These are phyloP conservation scores for Macrobrachium rosenbergii DNA, from an alignment of 1,140 invertebrate genomes.

Conservation along the genomic window DNA sequence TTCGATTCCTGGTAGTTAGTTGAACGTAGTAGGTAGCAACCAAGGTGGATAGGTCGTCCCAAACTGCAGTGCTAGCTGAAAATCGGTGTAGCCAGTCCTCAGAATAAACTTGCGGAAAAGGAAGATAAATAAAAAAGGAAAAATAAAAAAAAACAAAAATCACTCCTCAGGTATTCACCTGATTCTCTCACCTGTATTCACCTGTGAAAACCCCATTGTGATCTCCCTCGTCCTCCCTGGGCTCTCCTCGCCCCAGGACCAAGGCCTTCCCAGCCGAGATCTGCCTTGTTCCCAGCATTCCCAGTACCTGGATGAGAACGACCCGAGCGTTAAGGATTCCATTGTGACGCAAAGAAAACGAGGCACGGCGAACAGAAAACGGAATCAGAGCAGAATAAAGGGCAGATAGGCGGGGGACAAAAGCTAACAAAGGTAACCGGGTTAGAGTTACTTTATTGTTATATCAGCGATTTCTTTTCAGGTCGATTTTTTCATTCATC, in stretches of 20 bases:
- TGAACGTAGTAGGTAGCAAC: too few species aligned
- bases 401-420: neutral
- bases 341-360: slow-evolving; percentile 30
- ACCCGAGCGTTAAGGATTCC: slow-evolving; percentile 9
- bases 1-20: too few species aligned
- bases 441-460: too few species aligned
- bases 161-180: slow-evolving; percentile 2
- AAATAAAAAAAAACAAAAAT: too few species aligned
- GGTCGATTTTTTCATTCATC: too few species aligned
- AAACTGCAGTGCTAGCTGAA: too few species aligned
- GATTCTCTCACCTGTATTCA: slow-evolving; percentile 33
- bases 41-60: too few species aligned
- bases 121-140: too few species aligned
- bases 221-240: neutral
- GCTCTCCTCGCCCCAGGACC: neutral
- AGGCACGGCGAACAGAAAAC: slow-evolving; percentile 32
- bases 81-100: too few species aligned
- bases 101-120: too few species aligned
- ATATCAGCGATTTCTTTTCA: too few species aligned
- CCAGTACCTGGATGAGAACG: slow-evolving; percentile 23
- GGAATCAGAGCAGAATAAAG: slow-evolving; percentile 2
- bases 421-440: neutral
- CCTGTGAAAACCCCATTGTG: neutral
- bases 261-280: neutral
- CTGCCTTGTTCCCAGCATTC: neutral